These are phyloP conservation scores for Heliconius hermathena DNA, from an alignment of 1,140 invertebrate genomes.

Conservation along the genomic window DNA sequence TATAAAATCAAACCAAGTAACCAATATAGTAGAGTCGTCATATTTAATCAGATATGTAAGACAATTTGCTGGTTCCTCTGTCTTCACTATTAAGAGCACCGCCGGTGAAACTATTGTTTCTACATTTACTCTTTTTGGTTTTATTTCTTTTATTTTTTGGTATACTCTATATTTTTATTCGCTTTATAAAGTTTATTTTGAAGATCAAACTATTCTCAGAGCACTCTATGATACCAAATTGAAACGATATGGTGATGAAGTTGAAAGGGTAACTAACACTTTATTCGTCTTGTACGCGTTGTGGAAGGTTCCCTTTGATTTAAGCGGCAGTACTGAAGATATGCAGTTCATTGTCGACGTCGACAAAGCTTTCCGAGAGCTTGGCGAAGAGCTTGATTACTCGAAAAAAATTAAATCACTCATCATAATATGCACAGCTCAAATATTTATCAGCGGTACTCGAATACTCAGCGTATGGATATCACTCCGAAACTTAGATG, in stretches of 20 bases:
- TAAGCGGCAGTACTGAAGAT: conserved; percentile 42
- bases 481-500: conserved; percentile 38
- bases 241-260: conserved; percentile 61
- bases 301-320: conserved; percentile 58
- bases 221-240: conserved; percentile 58
- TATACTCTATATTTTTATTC: conserved; percentile 51
- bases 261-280: conserved; percentile 49
- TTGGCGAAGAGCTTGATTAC: conserved; percentile 50
- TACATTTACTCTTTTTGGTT: conserved; percentile 47
- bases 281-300: conserved; percentile 51
- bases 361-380: conserved; percentile 47
- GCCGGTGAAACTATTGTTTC: conserved; percentile 23
- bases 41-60: conserved; percentile 34
- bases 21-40: conserved; percentile 45
- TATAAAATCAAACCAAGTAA: conserved; percentile 29
- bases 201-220: conserved; percentile 57
- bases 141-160: conserved; percentile 51
- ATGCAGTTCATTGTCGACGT: conserved; percentile 48
- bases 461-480: conserved; percentile 51
- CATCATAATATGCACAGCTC: conserved; percentile 39
- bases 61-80: conserved; percentile 39
- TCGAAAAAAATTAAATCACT: conserved; percentile 36
- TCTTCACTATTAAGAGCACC: conserved; percentile 35
- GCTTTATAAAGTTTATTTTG: conserved; percentile 41
- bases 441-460: conserved; percentile 38